These are phyloP conservation scores for Rhagonycha lutea DNA, from an alignment of 2,888 invertebrate genomes.

Conservation along the genomic window DNA sequence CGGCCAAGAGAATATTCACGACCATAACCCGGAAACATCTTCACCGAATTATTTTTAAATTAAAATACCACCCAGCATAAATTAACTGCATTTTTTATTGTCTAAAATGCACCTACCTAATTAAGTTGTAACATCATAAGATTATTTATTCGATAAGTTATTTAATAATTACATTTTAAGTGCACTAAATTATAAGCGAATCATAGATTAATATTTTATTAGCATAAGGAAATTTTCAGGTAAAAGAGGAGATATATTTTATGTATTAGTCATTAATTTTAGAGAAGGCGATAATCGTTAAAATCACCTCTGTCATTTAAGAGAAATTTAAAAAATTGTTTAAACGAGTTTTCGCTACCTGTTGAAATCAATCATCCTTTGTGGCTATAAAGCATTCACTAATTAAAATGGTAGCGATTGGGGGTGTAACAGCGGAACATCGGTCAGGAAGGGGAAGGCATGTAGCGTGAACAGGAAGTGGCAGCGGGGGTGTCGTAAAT, in stretches of 20 bases:
- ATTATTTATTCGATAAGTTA: neutral
- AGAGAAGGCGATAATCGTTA: neutral
- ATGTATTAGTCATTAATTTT: neutral
- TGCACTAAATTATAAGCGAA: neutral
- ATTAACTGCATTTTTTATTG: neutral
- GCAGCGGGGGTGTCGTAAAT: constrained; percentile 52
- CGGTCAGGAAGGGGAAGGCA: constrained; percentile 33
- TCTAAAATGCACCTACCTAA: neutral
- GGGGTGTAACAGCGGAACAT: constrained; percentile 33
- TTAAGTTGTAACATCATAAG: neutral
- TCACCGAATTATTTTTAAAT: neutral
- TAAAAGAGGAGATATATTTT: neutral
- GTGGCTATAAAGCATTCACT: constrained; percentile 36
- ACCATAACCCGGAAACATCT: neutral
- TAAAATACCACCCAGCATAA: neutral
- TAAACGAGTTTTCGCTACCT: constrained; percentile 30
- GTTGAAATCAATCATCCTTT: constrained; percentile 42
- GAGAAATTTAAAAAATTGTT: neutral
- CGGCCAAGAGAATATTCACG: neutral
- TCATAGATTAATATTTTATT: neutral
- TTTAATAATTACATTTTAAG: neutral
- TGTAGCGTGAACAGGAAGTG: constrained; percentile 50
- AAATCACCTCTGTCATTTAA: neutral
- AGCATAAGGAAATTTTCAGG: neutral
- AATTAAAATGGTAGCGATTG: constrained; percentile 44